Evolutionary conservation across 53 echinoderm and acorn worm genomes (phyloP), one percentile per base, ranked within the genome.

Genomic region (Holothuria leucospilota): DNA sequence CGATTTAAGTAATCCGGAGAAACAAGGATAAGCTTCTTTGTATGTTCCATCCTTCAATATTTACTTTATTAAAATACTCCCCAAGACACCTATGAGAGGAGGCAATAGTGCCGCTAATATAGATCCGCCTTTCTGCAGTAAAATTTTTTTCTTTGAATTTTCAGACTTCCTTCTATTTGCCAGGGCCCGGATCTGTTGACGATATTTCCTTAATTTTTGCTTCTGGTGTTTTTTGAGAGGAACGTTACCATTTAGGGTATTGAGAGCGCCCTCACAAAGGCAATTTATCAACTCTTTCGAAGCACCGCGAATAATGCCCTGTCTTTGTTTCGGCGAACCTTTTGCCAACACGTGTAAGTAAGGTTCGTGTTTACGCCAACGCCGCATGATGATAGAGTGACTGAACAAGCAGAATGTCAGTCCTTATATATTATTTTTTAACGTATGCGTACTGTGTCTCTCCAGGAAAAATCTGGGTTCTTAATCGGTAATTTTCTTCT

Each of bases 41-140:
- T 38, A 18, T 73, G 74, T 41, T 73, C 74, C 46, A 73, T 73
- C 56, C 56, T 56, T 56, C 56, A 56, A 56, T 16, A 16, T 42
- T 73, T 42, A 73, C 38, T 73, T 73, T 0, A 73, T 29, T 73
- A 73, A 73, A 40, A 73, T 39, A 73, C 74, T 73, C 12, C 74
- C 69, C 4, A 88, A 71, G 5, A 88, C 66, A 2, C 74, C 87
- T n/a, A 84, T 46, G 88, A 82, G 3, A 34, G 34, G 1, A 3
- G 3, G 34, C 34, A 34, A 34, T 34, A 34, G 3, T 3, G 34
- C 34, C 20, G 87, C 51, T 23, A 95, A 69, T 49, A 95, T 64
- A 27, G 82, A 95, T 1, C 95, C 93, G n/a, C 91, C 92, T 90
- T n/a, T n/a, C 65, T 92, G 95, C 5, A 87, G 51, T 7, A 93